phyloP scores from a whole-genome alignment of 2,113 vertebrate genomes.

The Leptobrachium leishanense region DNA sequence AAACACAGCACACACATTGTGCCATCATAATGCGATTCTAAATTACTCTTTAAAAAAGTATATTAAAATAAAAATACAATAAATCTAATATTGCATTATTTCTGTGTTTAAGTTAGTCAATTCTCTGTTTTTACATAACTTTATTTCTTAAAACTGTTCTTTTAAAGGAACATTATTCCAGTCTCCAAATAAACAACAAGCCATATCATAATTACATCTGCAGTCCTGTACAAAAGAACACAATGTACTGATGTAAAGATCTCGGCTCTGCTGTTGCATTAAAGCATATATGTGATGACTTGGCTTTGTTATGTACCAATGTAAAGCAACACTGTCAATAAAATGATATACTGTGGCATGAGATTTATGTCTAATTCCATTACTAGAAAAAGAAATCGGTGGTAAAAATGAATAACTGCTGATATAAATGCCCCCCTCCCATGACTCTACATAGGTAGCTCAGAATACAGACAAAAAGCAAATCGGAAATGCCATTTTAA shows the following conservation, averaged over 20 bases:
- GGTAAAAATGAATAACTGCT: too few species aligned
- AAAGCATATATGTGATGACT: too few species aligned
- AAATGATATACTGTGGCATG: too few species aligned
- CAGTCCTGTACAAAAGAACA: conserved; percentile 16
- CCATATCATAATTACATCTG: conserved; percentile 34
- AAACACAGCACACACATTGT: neutral
- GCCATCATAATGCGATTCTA: neutral
- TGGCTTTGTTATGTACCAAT: too few species aligned
- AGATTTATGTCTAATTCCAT: too few species aligned
- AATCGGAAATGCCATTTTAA: too few species aligned
- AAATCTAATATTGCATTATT: neutral
- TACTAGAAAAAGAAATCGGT: too few species aligned
- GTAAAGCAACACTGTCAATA: too few species aligned
- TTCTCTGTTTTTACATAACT: conserved; percentile 19
- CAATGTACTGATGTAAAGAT: conserved; percentile 7
- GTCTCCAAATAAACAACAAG: neutral
- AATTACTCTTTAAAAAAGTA: conserved; percentile 19
- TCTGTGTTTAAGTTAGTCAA: neutral
- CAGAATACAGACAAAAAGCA: too few species aligned
- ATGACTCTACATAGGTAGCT: too few species aligned
- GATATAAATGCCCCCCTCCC: too few species aligned
- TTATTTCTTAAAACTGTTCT: conserved; percentile 32
- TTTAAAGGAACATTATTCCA: neutral
- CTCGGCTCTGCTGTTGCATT: neutral
- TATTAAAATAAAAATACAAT: neutral